Evolutionary conservation across 2,888 invertebrate species (phyloP).

Genomic region (Phaonia tiefii): DNA sequence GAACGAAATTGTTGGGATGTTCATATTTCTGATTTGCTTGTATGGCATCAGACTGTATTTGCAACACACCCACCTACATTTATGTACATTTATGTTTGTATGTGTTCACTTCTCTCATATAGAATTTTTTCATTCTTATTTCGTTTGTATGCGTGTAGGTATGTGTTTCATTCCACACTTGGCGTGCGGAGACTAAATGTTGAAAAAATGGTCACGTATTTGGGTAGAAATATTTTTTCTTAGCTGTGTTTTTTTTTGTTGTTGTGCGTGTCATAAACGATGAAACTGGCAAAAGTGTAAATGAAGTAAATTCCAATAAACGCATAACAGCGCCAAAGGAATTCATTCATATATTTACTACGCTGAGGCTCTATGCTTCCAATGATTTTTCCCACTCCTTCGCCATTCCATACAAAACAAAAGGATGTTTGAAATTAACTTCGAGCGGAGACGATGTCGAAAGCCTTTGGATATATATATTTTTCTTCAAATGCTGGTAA

Average conservation of each 20-base stretch:
- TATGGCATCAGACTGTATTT: too few relatives aligned
- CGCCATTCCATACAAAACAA: neutral
- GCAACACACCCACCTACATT: too few relatives aligned
- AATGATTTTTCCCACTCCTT: neutral
- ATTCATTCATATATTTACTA: slow-evolving; percentile 48
- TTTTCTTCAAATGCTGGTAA: too few relatives aligned
- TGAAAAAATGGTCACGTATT: slow-evolving; percentile 65
- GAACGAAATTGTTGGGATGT: too few relatives aligned
- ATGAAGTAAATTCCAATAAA: slow-evolving; percentile 66
- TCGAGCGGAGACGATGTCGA: neutral
- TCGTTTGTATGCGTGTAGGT: too few relatives aligned
- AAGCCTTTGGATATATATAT: too few relatives aligned
- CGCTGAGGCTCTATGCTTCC: slow-evolving; percentile 15
- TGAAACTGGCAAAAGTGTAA: slow-evolving; percentile 60
- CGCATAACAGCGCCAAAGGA: slow-evolving; percentile 62
- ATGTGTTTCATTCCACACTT: slow-evolving; percentile 5
- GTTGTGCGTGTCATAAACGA: slow-evolving; percentile 41
- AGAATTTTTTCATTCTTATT: too few relatives aligned
- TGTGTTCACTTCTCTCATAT: too few relatives aligned
- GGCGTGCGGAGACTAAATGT: slow-evolving; percentile 8
- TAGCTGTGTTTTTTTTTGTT: neutral
- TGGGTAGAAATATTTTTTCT: slow-evolving; percentile 51
- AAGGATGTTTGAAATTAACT: slow-evolving; percentile 12
- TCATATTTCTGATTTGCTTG: too few relatives aligned
- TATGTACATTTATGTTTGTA: too few relatives aligned